Base-by-base conservation (phyloP, 2,797 vertebrate genomes). In the Platyrinchus mystaceus region DNA sequence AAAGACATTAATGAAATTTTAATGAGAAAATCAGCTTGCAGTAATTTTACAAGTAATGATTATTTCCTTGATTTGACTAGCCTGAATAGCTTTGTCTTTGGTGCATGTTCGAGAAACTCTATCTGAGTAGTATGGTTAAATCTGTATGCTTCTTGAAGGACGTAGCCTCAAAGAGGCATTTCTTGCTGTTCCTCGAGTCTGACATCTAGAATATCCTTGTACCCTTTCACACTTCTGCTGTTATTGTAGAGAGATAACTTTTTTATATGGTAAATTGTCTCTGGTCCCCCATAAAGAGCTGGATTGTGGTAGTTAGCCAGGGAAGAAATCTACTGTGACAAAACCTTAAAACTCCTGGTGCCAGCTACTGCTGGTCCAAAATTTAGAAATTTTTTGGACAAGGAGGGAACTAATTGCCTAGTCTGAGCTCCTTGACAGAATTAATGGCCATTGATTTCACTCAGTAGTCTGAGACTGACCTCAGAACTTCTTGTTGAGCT, bases 21-120 rank as follows among this genome's bases (percentile, higher is more conserved):
- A 97, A 96, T 94, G 93, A 91, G 94, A 91, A 94, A 93, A 93
- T 90, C 93, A 90, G 23, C 46, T 95, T 89, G 55, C 66, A 95
- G 84, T 95, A 89, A 93, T 97, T 94, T 96, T 94, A 87, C 52
- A 93, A 80, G 74, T 86, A 93, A 90, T 84, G 46, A 79, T 89
- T 88, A 81, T 89, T 93, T 92, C 79, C 67, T 87, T 87, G 79
- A 56, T 75, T 56, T 86, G 84, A 81, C 82, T 70, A 14, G 21
- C 59, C 70, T 56, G 63, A 95, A 85, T 76, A 89, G 49, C 67
- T 92, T 93, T 78, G n/a, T 74, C 86, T 95, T 91, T 73, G 69
- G 15, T 58, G 0, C 3, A 1, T 8, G 41, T n/a, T 6, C 34
- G 62, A 60, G 70, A 84, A 81, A 19, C 16, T 37, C 3, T 36